phyloP scores from a whole-genome alignment of 2,888 invertebrate species.

The Drosophila tripunctata region DNA sequence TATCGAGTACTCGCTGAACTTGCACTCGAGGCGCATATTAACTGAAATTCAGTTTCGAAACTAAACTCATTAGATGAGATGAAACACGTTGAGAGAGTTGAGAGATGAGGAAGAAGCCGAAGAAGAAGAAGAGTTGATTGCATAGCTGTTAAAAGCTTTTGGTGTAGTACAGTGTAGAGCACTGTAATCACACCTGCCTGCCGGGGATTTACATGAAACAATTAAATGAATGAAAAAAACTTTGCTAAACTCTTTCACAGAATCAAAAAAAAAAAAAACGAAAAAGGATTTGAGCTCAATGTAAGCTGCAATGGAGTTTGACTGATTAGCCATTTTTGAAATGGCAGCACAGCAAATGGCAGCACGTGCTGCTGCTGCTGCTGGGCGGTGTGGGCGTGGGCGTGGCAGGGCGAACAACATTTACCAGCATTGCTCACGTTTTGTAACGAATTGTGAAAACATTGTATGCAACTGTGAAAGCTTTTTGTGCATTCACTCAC shows the following conservation, averaged over 20 bases:
- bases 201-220: constrained; percentile 61
- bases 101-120: neutral
- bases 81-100: neutral
- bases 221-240: constrained; percentile 71
- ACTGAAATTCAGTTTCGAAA: constrained; percentile 72
- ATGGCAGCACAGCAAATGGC: constrained; percentile 65
- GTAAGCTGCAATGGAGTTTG: constrained; percentile 58
- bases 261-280: too few species aligned
- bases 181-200: constrained; percentile 69
- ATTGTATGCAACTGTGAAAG: constrained; percentile 54
- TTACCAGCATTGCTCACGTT: constrained; percentile 47
- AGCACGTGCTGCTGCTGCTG: constrained; percentile 59
- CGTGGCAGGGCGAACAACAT: constrained; percentile 4
- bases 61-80: constrained; percentile 75
- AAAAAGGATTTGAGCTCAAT: constrained; percentile 4
- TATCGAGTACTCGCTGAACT: constrained; percentile 45
- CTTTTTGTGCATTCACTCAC: constrained; percentile 66
- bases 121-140: neutral
- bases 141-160: constrained; percentile 25
- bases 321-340: constrained; percentile 73
- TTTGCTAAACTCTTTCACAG: constrained; percentile 22
- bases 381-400: constrained; percentile 6
- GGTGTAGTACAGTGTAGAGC: too few species aligned
- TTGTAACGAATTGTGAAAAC: constrained; percentile 72
- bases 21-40: constrained; percentile 65